Conservation (phyloP, 2,113 vertebrate species). For the Phrynocephalus versicolor region DNA sequence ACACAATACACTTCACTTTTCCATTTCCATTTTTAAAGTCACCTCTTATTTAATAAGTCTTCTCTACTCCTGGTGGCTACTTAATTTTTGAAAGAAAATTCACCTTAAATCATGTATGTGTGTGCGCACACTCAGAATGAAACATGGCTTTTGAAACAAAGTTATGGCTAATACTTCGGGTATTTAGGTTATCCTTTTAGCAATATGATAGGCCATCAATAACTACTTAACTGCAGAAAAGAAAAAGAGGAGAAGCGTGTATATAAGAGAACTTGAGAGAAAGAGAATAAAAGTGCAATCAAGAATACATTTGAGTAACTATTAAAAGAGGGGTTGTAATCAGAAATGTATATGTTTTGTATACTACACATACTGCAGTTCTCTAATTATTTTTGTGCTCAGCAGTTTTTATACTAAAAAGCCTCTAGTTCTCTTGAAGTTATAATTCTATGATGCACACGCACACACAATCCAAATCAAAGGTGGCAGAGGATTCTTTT, state of each 20-base stretch:
- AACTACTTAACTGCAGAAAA: background rate
- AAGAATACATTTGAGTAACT: background rate
- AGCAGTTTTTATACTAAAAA: background rate
- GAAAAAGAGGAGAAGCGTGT: background rate
- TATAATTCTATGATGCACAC: background rate
- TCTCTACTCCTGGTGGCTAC: constrained; percentile 32
- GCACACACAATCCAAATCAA: too few species aligned
- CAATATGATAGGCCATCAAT: background rate
- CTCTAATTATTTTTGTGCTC: background rate
- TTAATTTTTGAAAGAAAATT: constrained; percentile 40
- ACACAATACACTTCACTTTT: background rate
- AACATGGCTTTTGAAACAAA: constrained; percentile 1
- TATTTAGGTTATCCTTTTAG: background rate
- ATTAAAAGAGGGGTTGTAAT: background rate
- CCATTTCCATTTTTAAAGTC: constrained; percentile 17
- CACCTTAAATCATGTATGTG: background rate
- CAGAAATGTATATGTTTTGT: background rate
- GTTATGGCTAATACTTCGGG: constrained; percentile 1
- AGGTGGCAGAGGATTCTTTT: too few species aligned
- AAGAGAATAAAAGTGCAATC: background rate
- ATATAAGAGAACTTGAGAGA: background rate
- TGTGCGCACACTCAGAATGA: constrained; percentile 20
- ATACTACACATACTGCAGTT: background rate
- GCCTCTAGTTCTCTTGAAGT: background rate
- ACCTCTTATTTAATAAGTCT: constrained; percentile 32